phyloP scores from a whole-genome alignment of 2,888 invertebrate species.

The Drosophila mulleri region DNA sequence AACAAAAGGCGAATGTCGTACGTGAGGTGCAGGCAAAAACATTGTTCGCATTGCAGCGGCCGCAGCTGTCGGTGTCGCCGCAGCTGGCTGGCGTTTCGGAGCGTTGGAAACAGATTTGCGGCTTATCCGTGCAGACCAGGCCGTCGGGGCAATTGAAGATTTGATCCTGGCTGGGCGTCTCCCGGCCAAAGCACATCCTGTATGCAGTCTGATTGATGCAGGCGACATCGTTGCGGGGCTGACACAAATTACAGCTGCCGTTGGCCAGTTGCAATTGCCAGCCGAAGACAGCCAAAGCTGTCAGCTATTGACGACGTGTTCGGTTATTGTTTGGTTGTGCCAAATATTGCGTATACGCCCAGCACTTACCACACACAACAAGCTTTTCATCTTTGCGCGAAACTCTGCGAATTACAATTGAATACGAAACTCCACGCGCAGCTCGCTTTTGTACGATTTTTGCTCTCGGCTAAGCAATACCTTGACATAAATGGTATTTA shows the following conservation, averaged over 20 bases:
- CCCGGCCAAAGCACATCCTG: conserved; percentile 76
- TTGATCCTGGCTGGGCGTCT: conserved; percentile 62
- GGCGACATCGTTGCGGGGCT: conserved; percentile 72
- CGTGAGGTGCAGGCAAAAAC: conserved; percentile 81
- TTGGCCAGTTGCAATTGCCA: conserved; percentile 24
- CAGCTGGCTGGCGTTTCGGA: conserved; percentile 77
- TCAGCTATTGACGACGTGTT: conserved; percentile 5
- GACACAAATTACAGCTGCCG: conserved; percentile 74
- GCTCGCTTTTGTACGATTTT: conserved; percentile 22
- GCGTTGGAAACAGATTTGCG: conserved; percentile 81
- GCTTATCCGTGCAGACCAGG: conserved; percentile 75
- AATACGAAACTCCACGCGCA: not conserved
- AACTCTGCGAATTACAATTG: conserved; percentile 11
- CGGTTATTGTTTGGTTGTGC: no score
- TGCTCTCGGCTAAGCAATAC: conserved; percentile 6
- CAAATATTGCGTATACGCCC: not conserved
- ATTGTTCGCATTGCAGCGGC: conserved; percentile 70
- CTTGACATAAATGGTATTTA: conserved; percentile 31
- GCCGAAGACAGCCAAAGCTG: conserved; percentile 19
- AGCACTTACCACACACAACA: conserved; percentile 19
- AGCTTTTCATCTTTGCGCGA: conserved; percentile 29
- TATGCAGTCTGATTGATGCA: conserved; percentile 80
- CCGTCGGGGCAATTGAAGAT: conserved; percentile 78
- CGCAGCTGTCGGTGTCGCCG: conserved; percentile 80
- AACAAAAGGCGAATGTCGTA: conserved; percentile 81